Evolutionary conservation across 1,140 invertebrate species (phyloP).

Genomic region (Hyphantria cunea): DNA sequence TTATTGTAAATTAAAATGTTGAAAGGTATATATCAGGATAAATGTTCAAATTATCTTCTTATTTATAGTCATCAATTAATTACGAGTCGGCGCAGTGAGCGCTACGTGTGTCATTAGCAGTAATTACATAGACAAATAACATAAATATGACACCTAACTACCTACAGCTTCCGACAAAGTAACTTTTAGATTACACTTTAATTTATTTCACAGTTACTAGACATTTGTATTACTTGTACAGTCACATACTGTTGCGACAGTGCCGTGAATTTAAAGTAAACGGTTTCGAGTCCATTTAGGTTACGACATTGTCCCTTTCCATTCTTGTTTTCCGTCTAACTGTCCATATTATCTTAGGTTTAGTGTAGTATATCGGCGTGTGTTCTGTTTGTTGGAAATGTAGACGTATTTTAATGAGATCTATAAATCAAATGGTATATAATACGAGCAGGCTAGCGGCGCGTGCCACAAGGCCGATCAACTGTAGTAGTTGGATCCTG

Average conservation of each 20-base stretch:
- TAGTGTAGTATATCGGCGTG: constrained; percentile 18
- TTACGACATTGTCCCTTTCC: constrained; percentile 29
- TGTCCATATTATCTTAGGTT: constrained; percentile 20
- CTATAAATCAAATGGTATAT: constrained; percentile 63
- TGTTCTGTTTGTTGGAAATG: constrained; percentile 33
- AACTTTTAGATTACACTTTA: constrained; percentile 13
- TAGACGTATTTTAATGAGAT: constrained; percentile 55
- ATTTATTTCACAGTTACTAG: constrained; percentile 13
- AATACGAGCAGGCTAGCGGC: constrained; percentile 50
- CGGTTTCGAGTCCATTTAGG: constrained; percentile 22
- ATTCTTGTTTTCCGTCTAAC: constrained; percentile 21
- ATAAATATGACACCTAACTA: constrained; percentile 23
- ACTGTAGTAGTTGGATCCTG: constrained; percentile 56
- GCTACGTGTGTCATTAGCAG: constrained; percentile 14
- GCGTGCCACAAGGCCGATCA: constrained; percentile 77
- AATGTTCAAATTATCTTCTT: constrained; percentile 26
- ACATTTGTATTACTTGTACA: constrained; percentile 15
- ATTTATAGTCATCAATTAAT: constrained; percentile 27
- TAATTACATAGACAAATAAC: constrained; percentile 27
- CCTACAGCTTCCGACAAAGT: constrained; percentile 10
- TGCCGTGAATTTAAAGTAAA: constrained; percentile 28
- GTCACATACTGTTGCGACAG: constrained; percentile 21
- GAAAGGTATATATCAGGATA: constrained; percentile 15
- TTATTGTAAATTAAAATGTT: constrained; percentile 27
- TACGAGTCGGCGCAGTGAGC: constrained; percentile 13